Conservation (phyloP, 2,888 invertebrate genomes). For the Frankliniella intonsa region DNA sequence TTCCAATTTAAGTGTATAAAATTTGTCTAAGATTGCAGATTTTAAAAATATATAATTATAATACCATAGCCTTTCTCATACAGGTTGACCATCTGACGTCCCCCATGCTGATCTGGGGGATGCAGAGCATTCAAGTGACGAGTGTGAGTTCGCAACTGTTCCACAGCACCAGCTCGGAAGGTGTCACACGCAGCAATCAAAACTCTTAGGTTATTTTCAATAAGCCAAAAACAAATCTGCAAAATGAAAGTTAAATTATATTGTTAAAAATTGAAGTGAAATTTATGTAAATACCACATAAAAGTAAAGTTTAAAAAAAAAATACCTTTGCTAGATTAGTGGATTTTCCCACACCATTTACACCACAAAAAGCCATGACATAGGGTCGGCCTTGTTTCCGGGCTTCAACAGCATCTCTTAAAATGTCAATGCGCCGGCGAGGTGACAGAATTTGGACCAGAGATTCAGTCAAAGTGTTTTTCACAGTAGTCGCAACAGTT, state of each 20-base stretch:
- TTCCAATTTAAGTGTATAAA: not conserved
- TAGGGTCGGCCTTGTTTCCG: conserved; percentile 79
- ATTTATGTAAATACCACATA: not conserved
- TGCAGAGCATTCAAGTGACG: conserved; percentile 90
- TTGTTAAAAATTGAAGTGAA: not conserved
- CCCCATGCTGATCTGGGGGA: conserved; percentile 67
- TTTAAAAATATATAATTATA: not conserved
- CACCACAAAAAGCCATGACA: conserved; percentile 95
- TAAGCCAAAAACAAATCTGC: conserved; percentile 95
- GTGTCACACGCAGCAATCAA: conserved; percentile 99
- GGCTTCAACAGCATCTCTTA: conserved; percentile 92
- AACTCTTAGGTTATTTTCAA: conserved; percentile 93
- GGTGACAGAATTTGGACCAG: conserved; percentile 93
- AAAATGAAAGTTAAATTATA: conserved; percentile 30
- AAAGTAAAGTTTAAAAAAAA: not conserved
- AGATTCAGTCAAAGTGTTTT: conserved; percentile 81
- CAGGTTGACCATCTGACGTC: conserved; percentile 79
- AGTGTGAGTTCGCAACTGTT: conserved; percentile 93
- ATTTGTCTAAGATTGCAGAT: not conserved
- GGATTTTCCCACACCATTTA: conserved; percentile 98
- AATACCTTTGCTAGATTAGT: conserved; percentile 90
- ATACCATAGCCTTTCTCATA: conserved; percentile 94
- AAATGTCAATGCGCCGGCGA: conserved; percentile 88
- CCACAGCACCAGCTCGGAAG: conserved; percentile 98
- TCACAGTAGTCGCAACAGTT: conserved; percentile 83